Percentiles rank a stretch among this genome's conserved stretches.
phyloP scores from a whole-genome alignment of 2,113 vertebrate genomes.

The Oplegnathus fasciatus region DNA sequence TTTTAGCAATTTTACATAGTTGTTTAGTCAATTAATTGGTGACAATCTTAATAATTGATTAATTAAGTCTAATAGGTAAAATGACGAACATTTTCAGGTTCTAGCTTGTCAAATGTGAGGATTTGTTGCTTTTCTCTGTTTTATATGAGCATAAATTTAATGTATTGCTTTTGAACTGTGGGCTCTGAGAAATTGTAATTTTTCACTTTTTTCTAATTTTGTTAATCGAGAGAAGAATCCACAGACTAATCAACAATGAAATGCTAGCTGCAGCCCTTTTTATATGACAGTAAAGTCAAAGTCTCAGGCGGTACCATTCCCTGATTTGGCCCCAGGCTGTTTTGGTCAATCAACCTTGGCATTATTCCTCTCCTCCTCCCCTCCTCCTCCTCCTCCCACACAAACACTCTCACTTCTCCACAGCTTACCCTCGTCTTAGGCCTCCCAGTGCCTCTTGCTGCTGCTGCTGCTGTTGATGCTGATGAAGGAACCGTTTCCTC shows the following conservation, averaged over 20 bases:
- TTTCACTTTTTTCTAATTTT: not conserved
- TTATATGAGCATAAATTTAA: not conserved
- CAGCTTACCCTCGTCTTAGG: constrained; percentile 91
- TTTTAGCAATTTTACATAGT: not conserved
- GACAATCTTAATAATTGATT: not conserved
- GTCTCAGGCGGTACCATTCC: not conserved
- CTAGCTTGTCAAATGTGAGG: no score
- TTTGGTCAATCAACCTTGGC: constrained; percentile 2
- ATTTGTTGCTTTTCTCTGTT: not conserved
- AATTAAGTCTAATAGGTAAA: not conserved
- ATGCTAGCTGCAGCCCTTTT: not conserved
- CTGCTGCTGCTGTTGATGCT: constrained; percentile 83
- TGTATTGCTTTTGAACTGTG: not conserved
- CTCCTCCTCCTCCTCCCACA: constrained; percentile 6
- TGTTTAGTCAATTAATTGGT: not conserved
- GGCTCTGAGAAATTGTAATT: not conserved
- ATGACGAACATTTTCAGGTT: not conserved
- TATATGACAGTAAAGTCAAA: not conserved
- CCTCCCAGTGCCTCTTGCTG: constrained; percentile 86
- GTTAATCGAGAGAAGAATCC: not conserved
- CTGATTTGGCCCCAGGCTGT: not conserved
- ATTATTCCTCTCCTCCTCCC: not conserved
- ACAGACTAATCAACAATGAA: not conserved
- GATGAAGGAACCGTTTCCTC: constrained; percentile 94
- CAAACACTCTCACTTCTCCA: constrained; percentile 26